A percentile compares a stretch with the other conserved stretches of the same genome.
phyloP scores from a whole-genome alignment of 2,888 invertebrate genomes.

The Cryptus armator region DNA sequence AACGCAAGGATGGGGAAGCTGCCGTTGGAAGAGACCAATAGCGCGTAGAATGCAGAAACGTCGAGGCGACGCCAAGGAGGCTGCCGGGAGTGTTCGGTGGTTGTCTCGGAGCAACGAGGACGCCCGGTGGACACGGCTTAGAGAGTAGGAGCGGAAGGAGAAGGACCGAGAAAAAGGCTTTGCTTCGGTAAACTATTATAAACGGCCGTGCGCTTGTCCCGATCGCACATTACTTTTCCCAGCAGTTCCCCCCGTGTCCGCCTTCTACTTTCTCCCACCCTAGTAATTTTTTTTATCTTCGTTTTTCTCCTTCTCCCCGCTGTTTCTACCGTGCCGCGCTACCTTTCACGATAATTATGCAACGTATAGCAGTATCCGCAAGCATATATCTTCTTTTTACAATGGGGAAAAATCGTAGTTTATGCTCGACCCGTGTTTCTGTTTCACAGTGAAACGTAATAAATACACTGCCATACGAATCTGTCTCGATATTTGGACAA shows the following conservation, averaged over 20 bases:
- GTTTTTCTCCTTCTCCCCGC: constrained; percentile 34
- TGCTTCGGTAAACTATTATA: constrained; percentile 76
- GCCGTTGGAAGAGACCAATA: constrained; percentile 10
- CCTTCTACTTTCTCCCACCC: background rate
- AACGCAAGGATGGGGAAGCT: background rate
- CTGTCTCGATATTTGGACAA: constrained; percentile 18
- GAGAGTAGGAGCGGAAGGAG: constrained; percentile 13
- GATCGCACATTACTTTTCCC: constrained; percentile 75
- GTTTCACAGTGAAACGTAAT: background rate
- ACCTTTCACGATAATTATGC: constrained; percentile 65
- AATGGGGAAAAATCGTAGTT: constrained; percentile 4
- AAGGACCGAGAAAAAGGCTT: constrained; percentile 56
- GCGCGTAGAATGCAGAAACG: constrained; percentile 46
- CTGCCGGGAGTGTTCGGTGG: constrained; percentile 41
- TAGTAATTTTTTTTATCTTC: constrained; percentile 55
- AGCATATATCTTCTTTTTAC: constrained; percentile 12
- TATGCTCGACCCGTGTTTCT: background rate
- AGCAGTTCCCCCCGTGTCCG: constrained; percentile 7
- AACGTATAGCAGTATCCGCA: constrained; percentile 9
- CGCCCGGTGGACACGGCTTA: background rate
- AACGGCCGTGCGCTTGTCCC: constrained; percentile 76
- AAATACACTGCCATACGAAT: background rate
- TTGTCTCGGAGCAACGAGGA: constrained; percentile 5
- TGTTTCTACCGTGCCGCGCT: constrained; percentile 29
- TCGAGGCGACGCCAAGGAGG: constrained; percentile 56